phyloP scores from a whole-genome alignment of 2,888 invertebrate genomes.

The Pachydiplax longipennis region DNA sequence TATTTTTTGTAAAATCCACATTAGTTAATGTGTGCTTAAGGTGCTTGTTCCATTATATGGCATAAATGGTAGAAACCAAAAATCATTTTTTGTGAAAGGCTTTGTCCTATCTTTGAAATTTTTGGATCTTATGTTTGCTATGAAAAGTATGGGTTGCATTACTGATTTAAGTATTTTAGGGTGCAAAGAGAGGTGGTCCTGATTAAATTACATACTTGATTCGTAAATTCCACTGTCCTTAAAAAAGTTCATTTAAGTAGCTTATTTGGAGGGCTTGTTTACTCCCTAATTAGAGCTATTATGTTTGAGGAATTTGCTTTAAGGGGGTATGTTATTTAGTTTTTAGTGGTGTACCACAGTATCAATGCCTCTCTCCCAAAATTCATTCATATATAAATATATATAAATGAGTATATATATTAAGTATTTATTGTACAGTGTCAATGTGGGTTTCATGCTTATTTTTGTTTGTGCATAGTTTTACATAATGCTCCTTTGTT shows the following conservation, averaged over 20 bases:
- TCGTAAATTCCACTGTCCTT: not conserved
- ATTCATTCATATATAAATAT: slow-evolving; percentile 12
- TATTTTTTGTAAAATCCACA: slow-evolving; percentile 35
- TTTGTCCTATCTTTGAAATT: not conserved
- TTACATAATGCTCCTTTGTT: slow-evolving; percentile 39
- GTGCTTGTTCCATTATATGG: slow-evolving; percentile 32
- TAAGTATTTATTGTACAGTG: slow-evolving; percentile 43
- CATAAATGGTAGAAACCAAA: not conserved
- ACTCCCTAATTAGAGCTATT: slow-evolving; percentile 1
- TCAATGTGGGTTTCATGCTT: slow-evolving; percentile 40
- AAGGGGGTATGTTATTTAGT: slow-evolving; percentile 29
- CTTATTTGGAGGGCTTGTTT: not conserved
- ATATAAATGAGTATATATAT: slow-evolving; percentile 9
- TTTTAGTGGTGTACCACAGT: slow-evolving; percentile 22
- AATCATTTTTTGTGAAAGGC: not conserved
- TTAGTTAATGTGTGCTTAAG: slow-evolving; percentile 41
- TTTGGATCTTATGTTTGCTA: slow-evolving; percentile 2
- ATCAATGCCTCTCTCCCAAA: slow-evolving; percentile 21
- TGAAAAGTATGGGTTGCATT: not conserved
- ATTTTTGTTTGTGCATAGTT: slow-evolving; percentile 40
- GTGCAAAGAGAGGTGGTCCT: not conserved
- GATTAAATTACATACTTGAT: not conserved
- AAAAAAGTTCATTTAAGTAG: not conserved
- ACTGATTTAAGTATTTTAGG: not conserved
- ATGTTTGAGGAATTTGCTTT: slow-evolving; percentile 1